Conservation (phyloP, 2,888 invertebrate species). For the Eutolmus rufibarbis region DNA sequence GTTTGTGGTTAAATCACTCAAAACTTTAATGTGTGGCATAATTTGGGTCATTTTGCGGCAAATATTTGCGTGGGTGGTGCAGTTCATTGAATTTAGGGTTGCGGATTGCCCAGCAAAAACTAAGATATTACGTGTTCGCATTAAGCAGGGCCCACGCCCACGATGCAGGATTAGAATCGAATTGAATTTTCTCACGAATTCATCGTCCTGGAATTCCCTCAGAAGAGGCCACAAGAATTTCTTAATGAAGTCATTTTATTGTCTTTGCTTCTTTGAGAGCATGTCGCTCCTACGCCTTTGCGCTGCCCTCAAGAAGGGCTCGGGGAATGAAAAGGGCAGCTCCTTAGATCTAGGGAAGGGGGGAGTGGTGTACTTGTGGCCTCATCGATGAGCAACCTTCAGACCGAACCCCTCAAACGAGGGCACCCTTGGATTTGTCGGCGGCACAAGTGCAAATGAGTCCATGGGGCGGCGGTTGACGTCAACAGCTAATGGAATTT, state of each 20-base stretch:
- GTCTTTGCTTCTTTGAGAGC: constrained; percentile 3
- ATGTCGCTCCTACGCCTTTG: background rate
- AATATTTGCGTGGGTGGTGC: background rate
- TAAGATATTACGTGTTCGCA: background rate
- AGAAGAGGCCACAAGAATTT: constrained; percentile 32
- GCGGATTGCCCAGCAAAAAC: background rate
- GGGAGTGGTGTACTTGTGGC: background rate
- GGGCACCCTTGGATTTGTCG: background rate
- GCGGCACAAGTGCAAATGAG: constrained; percentile 14
- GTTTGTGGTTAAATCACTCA: too few relatives aligned
- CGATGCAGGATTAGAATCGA: constrained; percentile 5
- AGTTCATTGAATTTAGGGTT: background rate
- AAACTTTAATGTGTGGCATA: background rate
- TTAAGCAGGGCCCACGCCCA: background rate
- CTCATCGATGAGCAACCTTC: background rate
- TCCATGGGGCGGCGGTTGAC: constrained; percentile 2
- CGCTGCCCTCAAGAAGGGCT: background rate
- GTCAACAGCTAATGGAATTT: constrained; percentile 40
- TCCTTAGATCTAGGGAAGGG: background rate
- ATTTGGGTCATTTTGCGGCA: background rate
- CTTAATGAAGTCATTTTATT: constrained; percentile 43
- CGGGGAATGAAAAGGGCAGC: background rate
- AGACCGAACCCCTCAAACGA: background rate
- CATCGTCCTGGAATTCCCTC: constrained; percentile 23
- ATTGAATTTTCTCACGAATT: constrained; percentile 41